phyloP scores from a whole-genome alignment of 2,113 vertebrate species.

The Lampris megalopsis region DNA sequence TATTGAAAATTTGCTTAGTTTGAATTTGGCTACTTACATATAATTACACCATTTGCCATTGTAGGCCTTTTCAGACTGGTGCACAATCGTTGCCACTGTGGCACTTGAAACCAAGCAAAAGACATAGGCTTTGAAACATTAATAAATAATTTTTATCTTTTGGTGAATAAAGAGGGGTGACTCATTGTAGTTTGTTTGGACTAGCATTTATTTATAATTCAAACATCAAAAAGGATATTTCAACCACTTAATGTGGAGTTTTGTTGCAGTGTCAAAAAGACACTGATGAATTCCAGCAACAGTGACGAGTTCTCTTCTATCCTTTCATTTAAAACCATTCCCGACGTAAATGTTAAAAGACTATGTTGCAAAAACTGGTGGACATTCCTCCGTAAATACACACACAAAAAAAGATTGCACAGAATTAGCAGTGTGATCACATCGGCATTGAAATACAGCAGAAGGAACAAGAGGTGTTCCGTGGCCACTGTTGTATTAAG shows the following conservation, averaged over 20 bases:
- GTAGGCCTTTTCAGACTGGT: too few species aligned
- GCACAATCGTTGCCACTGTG: too few species aligned
- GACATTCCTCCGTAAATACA: conserved; percentile 47
- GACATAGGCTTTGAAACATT: too few species aligned
- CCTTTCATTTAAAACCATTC: conserved; percentile 71
- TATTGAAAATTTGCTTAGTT: too few species aligned
- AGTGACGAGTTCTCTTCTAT: conserved; percentile 65
- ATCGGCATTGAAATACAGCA: conserved; percentile 37
- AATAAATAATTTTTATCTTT: too few species aligned
- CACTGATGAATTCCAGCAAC: conserved; percentile 58
- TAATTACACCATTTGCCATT: too few species aligned
- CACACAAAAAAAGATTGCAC: conserved; percentile 67
- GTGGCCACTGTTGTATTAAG: conserved; percentile 24
- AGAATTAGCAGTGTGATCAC: conserved; percentile 59
- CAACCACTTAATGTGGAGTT: conserved; percentile 59
- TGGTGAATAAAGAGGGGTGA: too few species aligned
- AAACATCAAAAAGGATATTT: conserved; percentile 18
- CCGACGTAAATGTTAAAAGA: conserved; percentile 63
- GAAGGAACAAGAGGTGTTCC: conserved; percentile 20
- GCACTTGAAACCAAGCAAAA: too few species aligned
- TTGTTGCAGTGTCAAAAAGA: conserved; percentile 62
- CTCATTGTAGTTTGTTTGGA: not conserved
- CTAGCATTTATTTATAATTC: conserved; percentile 5
- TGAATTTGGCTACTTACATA: too few species aligned
- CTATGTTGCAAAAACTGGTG: conserved; percentile 41